Percentiles rank a stretch among this genome's conserved stretches.
phyloP scores from a whole-genome alignment of 2,113 vertebrate species.

The Cephalophus harveyi region DNA sequence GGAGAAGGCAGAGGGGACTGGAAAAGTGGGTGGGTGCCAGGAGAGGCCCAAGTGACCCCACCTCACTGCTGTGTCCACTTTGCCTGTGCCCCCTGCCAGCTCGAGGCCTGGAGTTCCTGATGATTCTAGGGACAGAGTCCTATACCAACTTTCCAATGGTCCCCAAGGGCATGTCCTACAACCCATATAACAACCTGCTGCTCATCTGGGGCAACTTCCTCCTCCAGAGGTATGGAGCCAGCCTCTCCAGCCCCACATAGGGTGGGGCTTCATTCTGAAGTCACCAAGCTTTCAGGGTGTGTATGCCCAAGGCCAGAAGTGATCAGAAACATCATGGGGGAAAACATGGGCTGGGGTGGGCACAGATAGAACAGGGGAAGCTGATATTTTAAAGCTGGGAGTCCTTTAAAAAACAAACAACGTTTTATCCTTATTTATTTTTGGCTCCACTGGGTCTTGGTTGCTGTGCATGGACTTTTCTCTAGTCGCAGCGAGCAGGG shows the following conservation, averaged over 20 bases:
- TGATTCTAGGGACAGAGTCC: constrained; percentile 47
- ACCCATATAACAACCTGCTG: constrained; percentile 49
- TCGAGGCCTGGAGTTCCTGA: constrained; percentile 41
- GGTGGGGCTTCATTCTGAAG: not conserved
- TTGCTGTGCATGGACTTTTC: not conserved
- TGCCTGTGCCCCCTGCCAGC: constrained; percentile 23
- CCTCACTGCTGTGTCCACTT: not conserved
- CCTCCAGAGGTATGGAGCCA: constrained; percentile 58
- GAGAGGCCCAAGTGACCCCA: not conserved
- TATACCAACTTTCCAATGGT: not conserved
- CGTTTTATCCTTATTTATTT: not conserved
- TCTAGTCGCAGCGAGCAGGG: not conserved
- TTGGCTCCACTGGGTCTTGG: not conserved
- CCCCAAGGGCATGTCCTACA: constrained; percentile 63
- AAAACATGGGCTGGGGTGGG: not conserved
- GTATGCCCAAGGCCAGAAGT: not conserved
- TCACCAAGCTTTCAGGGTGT: not conserved
- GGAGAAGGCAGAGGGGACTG: not conserved
- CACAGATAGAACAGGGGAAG: not conserved
- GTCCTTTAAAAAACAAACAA: not conserved
- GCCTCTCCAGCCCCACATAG: no score
- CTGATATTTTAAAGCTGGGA: not conserved
- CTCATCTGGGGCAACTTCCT: constrained; percentile 79
- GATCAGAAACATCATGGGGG: not conserved
- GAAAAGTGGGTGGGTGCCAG: not conserved